These are phyloP conservation scores for Belgica antarctica DNA, from an alignment of 2,888 invertebrate species.

Conservation along the genomic window DNA sequence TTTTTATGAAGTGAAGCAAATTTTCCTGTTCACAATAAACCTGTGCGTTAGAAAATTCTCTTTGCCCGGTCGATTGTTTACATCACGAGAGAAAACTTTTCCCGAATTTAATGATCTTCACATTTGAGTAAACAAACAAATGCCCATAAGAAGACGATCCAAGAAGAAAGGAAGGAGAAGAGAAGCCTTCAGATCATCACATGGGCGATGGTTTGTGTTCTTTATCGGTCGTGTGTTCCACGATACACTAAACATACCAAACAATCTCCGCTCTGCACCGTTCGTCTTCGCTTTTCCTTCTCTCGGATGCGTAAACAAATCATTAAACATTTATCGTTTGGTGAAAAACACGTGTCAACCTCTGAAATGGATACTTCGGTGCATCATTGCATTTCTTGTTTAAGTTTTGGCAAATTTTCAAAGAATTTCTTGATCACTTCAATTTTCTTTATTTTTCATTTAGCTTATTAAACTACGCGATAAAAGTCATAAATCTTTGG, in stretches of 20 bases:
- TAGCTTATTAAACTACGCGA: neutral
- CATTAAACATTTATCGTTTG: conserved; percentile 32
- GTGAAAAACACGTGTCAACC: conserved; percentile 39
- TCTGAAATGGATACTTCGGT: neutral
- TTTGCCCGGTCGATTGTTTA: neutral
- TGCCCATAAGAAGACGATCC: conserved; percentile 40
- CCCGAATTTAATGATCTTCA: conserved; percentile 12
- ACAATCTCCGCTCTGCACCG: conserved; percentile 12
- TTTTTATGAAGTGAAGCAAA: neutral
- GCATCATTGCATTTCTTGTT: conserved; percentile 5
- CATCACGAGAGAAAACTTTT: neutral
- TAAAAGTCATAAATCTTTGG: conserved; percentile 26
- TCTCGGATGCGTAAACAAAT: conserved; percentile 38
- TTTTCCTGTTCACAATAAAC: neutral
- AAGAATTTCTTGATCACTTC: neutral
- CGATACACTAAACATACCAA: conserved; percentile 33
- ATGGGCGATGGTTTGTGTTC: conserved; percentile 37
- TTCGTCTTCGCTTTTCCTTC: neutral
- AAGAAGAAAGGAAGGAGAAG: conserved; percentile 6
- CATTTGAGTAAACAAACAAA: conserved; percentile 27
- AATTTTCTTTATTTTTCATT: neutral
- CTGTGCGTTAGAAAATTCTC: neutral
- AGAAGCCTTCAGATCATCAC: neutral
- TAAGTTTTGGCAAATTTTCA: neutral
- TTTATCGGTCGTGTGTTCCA: conserved; percentile 6